Conservation (phyloP, 1,140 invertebrate genomes). For the Anadara kagoshimensis region DNA sequence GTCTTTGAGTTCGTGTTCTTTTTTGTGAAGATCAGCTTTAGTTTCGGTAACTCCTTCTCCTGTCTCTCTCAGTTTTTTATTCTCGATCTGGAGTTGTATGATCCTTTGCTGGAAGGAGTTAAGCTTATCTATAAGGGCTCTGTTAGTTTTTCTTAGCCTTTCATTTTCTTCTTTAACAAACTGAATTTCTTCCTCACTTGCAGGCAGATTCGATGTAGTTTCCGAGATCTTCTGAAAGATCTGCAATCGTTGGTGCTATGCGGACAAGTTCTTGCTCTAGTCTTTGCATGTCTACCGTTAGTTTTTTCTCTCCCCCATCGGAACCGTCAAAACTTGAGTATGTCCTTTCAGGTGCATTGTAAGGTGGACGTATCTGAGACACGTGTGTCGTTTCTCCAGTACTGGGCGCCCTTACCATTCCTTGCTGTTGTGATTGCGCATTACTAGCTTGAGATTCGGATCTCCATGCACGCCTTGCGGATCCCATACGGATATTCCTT, state of each 20-base stretch:
- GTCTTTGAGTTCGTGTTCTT: slow-evolving; percentile 45
- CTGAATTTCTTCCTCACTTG: slow-evolving; percentile 42
- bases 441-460: slow-evolving; percentile 9
- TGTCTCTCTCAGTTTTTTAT: slow-evolving; percentile 49
- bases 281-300: slow-evolving; percentile 28
- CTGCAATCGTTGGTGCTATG: slow-evolving; percentile 41
- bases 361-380: too few species aligned
- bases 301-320: background rate
- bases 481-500: slow-evolving; percentile 28
- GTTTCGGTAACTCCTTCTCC: slow-evolving; percentile 49
- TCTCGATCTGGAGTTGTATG: slow-evolving; percentile 52
- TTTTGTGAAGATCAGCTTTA: slow-evolving; percentile 44
- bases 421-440: background rate
- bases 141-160: slow-evolving; percentile 53
- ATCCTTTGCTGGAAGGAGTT: slow-evolving; percentile 58
- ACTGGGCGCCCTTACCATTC: slow-evolving; percentile 24
- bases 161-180: slow-evolving; percentile 53
- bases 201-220: slow-evolving; percentile 22
- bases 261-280: slow-evolving; percentile 36
- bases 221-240: slow-evolving; percentile 35
- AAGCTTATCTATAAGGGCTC: slow-evolving; percentile 50
- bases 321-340: too few species aligned
- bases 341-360: too few species aligned
- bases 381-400: slow-evolving; percentile 18
- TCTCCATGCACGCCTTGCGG: slow-evolving; percentile 41